phyloP scores from a whole-genome alignment of 2,888 invertebrate species.

The Andrena fulva region DNA sequence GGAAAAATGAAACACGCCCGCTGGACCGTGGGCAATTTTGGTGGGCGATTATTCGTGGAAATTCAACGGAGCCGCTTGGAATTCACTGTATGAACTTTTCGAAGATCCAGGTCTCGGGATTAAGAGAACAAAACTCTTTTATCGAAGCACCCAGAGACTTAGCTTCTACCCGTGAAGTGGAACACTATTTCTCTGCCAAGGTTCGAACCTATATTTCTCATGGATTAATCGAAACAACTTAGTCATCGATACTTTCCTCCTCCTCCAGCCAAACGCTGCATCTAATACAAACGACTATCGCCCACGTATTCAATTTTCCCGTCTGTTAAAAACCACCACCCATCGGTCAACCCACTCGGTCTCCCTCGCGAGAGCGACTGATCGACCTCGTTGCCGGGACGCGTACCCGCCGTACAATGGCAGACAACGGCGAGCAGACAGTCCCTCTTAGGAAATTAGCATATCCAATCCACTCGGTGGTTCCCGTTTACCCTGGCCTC shows the following conservation, averaged over 20 bases:
- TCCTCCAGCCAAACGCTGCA: not conserved
- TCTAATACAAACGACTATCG: not conserved
- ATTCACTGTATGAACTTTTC: too few species aligned
- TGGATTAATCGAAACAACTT: not conserved
- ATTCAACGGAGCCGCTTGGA: too few species aligned
- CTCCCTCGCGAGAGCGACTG: not conserved
- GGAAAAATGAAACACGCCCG: slow-evolving; percentile 12
- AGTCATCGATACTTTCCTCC: not conserved
- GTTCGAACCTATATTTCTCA: too few species aligned
- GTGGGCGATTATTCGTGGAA: not conserved
- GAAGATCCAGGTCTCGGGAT: too few species aligned
- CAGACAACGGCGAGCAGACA: slow-evolving; percentile 11
- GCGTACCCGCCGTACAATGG: not conserved
- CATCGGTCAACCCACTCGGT: slow-evolving; percentile 15
- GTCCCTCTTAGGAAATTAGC: slow-evolving; percentile 50
- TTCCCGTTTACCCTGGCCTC: slow-evolving; percentile 23
- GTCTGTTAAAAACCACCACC: slow-evolving; percentile 12
- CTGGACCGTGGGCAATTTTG: slow-evolving; percentile 1
- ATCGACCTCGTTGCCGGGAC: slow-evolving; percentile 6
- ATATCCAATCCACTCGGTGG: slow-evolving; percentile 35
- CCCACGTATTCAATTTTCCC: slow-evolving; percentile 39
- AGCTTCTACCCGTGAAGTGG: too few species aligned
- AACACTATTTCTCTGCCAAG: too few species aligned
- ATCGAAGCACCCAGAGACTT: too few species aligned
- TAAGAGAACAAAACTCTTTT: too few species aligned